These are phyloP conservation scores for Artibeus lituratus DNA, from an alignment of 2,797 vertebrate species.

Conservation along the genomic window DNA sequence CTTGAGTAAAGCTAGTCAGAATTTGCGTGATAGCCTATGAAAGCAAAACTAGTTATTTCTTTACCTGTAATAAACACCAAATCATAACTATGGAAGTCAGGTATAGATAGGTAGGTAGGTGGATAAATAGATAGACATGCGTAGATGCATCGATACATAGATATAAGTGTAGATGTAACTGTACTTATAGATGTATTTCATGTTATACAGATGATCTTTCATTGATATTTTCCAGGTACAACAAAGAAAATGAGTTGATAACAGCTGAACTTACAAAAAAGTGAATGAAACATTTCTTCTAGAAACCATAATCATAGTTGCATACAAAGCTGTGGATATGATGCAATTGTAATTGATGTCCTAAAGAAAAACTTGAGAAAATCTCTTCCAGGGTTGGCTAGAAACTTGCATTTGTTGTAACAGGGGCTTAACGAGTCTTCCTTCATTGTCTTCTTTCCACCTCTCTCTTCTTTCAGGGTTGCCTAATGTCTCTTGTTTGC, in stretches of 20 bases:
- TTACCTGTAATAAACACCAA: neutral
- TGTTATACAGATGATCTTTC: neutral
- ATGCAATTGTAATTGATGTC: neutral
- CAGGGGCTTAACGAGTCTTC: neutral
- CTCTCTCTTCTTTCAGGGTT: neutral
- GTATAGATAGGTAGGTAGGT: neutral
- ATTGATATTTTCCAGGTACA: neutral
- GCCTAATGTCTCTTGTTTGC: neutral
- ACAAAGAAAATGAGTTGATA: neutral
- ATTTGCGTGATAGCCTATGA: neutral
- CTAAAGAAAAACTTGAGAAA: neutral
- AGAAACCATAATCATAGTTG: neutral
- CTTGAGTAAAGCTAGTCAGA: neutral
- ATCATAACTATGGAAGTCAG: neutral
- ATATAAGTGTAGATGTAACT: neutral
- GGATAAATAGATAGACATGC: too few relatives aligned
- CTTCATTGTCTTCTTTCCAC: neutral
- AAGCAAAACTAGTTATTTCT: neutral
- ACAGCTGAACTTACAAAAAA: neutral
- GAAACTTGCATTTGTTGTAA: neutral
- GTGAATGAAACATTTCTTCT: neutral
- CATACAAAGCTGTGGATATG: neutral
- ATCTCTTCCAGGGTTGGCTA: neutral
- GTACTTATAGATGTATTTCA: neutral
- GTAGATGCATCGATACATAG: neutral